Percentiles rank a stretch among this genome's conserved stretches.
phyloP scores from a whole-genome alignment of 2,888 invertebrate genomes.

The Subacronicta megacephala region DNA sequence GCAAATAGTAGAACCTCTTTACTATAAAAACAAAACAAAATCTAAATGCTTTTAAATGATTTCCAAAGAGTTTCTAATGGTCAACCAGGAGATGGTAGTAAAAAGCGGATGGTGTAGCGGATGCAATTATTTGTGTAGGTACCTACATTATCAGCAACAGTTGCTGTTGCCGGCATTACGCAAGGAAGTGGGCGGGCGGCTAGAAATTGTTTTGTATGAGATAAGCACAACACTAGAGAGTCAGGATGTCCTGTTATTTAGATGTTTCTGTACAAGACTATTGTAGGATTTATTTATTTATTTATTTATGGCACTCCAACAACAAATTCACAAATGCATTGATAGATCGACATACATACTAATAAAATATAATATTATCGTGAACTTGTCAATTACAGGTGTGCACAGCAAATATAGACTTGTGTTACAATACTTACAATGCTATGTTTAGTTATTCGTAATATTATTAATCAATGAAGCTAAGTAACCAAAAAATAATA shows the following conservation, averaged over 20 bases:
- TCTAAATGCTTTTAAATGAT: conserved; percentile 29
- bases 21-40: conserved; percentile 1
- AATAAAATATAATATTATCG: too few relatives aligned
- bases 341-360: too few relatives aligned
- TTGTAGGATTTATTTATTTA: not conserved
- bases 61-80: conserved; percentile 42
- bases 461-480: too few relatives aligned
- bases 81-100: conserved; percentile 26
- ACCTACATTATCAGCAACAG: conserved; percentile 19
- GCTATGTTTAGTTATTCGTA: too few relatives aligned
- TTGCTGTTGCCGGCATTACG: conserved; percentile 17
- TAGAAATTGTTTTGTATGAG: conserved; percentile 44
- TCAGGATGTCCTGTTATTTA: conserved; percentile 49
- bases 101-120: conserved; percentile 33
- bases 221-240: conserved; percentile 3
- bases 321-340: too few relatives aligned
- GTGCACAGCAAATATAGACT: too few relatives aligned
- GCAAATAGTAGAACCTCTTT: too few relatives aligned
- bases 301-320: too few relatives aligned
- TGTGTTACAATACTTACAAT: too few relatives aligned
- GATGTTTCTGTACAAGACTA: not conserved
- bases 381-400: too few relatives aligned
- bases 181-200: conserved; percentile 47
- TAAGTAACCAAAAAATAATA: too few relatives aligned
- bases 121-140: conserved; percentile 44